A percentile compares a stretch with the other conserved stretches of the same genome.
phyloP scores from a whole-genome alignment of 2,113 vertebrate species.

The Aegotheles bennettii region DNA sequence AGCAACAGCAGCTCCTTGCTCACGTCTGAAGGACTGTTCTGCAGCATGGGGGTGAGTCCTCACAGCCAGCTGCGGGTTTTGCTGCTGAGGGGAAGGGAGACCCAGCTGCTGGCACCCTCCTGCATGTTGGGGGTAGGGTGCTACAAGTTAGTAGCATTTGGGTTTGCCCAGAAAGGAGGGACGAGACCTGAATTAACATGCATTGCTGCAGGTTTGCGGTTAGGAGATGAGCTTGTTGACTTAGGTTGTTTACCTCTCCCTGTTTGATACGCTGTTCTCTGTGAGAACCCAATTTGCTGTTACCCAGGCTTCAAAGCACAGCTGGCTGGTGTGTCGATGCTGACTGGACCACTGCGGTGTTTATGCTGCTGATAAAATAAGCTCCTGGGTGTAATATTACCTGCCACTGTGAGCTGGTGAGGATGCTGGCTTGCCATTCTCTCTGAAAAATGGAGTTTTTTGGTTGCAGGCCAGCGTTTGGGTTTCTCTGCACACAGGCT shows the following conservation, averaged over 20 bases:
- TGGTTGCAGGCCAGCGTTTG: not conserved
- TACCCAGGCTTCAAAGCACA: constrained; percentile 9
- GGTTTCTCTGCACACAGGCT: not conserved
- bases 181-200: not conserved
- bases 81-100: not conserved
- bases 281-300: constrained; percentile 30
- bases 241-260: not conserved
- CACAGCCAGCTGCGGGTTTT: not conserved
- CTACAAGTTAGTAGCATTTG: not conserved
- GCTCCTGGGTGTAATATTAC: not conserved
- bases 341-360: not conserved
- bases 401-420: not conserved
- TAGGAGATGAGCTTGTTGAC: not conserved
- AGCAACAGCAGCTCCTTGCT: not conserved
- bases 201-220: not conserved
- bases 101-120: not conserved
- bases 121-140: fast-evolving
- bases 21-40: not conserved
- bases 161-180: not conserved
- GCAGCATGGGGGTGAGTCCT: not conserved
- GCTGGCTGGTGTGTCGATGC: not conserved
- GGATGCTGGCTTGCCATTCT: not conserved
- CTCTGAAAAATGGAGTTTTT: not conserved
- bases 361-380: not conserved
- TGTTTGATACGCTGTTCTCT: constrained; percentile 20